Evolutionary conservation across 2,888 invertebrate species (phyloP), one percentile per base, ranked within the genome.

Genomic region (Drosophila silvestris): DNA sequence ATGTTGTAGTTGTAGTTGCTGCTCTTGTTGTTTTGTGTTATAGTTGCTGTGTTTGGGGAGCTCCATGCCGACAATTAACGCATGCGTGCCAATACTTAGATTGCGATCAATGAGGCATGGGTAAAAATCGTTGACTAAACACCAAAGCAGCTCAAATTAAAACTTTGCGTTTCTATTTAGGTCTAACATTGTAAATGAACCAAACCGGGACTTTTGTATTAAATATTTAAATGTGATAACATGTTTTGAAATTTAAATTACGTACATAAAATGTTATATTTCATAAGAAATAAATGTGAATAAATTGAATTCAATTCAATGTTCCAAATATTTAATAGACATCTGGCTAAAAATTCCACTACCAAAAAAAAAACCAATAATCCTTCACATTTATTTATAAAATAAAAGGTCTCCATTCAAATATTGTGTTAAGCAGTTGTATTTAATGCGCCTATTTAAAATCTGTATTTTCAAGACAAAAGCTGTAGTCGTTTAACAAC

Each of bases 1-100:
- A 88, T 88, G 44, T 39, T 57, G 30, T 28, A 4, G 37, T 28
- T 37, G n/a, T 22, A 41, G 67, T 37, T 53, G 56, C 30, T 41
- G 41, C 41, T 39, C n/a, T 39, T 30, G 41, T 14, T 64, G 57
- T 30, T 66, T 41, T 41, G n/a, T 41, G 41, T n/a, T 41, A n/a
- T n/a, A 41, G 67, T 63, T 77, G 61, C 28, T 58, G 72, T 47
- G n/a, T 47, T 73, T 57, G 74, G 62, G 67, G 78, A 69, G 70
- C 58, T 74, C 64, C 83, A 83, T 67, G 89, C 73, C 82, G 86
- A 89, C 85, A 85, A 85, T 85, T 85, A 85, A 85, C 89, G 75
- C 84, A 86, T 85, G 85, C 89, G 85, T 85, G 85, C 84, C 71
- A 79, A 75, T 56, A 59, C 59, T 50, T 47, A 68, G 85, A 85